phyloP scores from a whole-genome alignment of 2,888 invertebrate species.

The Corythucha ciliata region DNA sequence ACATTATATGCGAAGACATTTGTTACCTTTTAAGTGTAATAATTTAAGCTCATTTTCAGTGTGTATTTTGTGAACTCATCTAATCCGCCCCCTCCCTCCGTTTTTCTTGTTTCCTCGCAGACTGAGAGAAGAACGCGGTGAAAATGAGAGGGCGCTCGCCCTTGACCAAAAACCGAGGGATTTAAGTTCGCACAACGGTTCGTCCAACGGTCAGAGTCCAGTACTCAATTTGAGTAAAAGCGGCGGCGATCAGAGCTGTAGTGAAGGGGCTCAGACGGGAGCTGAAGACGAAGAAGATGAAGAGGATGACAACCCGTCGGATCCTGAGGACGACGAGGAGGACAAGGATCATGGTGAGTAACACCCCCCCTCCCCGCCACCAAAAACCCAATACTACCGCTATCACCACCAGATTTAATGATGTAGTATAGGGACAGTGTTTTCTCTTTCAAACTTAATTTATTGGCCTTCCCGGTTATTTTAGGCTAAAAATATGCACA shows the following conservation, averaged over 20 bases:
- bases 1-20: too few species aligned
- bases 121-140: conserved; percentile 78
- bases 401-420: too few species aligned
- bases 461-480: too few species aligned
- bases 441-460: too few species aligned
- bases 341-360: conserved; percentile 69
- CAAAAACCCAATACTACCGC: too few species aligned
- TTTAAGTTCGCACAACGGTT: conserved; percentile 82
- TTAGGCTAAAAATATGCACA: too few species aligned
- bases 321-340: conserved; percentile 75
- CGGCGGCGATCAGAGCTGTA: conserved; percentile 51
- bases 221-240: conserved; percentile 85
- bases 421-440: too few species aligned
- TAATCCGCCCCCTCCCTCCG: background rate
- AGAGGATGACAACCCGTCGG: conserved; percentile 78
- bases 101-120: conserved; percentile 45
- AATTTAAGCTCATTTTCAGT: background rate
- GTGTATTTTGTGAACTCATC: background rate
- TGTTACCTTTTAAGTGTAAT: background rate
- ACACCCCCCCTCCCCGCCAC: background rate
- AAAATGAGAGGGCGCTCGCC: conserved; percentile 69
- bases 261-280: conserved; percentile 51
- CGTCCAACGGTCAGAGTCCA: conserved; percentile 83
- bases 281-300: conserved; percentile 65
- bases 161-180: conserved; percentile 71